Evolutionary conservation across 2,113 vertebrate genomes (phyloP).

Genomic region (Lynx canadensis): DNA sequence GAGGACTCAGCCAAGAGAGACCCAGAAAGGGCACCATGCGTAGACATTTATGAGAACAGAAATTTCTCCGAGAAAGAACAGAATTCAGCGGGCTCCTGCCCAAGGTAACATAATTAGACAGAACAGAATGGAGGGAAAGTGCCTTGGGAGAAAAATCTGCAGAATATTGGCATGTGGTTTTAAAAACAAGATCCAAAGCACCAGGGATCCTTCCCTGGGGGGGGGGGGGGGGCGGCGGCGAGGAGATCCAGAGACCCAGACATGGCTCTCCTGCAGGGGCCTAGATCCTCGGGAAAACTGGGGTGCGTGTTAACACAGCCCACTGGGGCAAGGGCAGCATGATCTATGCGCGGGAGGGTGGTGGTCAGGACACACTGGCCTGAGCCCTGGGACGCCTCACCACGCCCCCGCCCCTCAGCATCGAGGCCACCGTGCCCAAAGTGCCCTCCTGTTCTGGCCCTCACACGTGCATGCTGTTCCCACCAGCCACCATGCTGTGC

Average conservation of each 20-base stretch:
- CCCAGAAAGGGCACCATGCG: background rate
- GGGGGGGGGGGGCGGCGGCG: background rate
- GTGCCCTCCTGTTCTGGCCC: background rate
- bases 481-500: background rate
- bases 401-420: background rate
- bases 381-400: background rate
- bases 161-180: background rate
- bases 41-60: background rate
- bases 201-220: background rate
- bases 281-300: background rate
- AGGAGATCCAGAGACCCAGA: background rate
- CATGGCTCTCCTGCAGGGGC: background rate
- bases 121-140: background rate
- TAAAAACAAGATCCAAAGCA: background rate
- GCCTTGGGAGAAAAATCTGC: background rate
- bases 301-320: background rate
- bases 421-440: fast-evolving
- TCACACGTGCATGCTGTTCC: background rate
- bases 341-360: fast-evolving
- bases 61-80: background rate
- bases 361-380: fast-evolving
- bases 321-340: fast-evolving
- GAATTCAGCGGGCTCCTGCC: background rate
- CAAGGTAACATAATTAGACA: background rate
- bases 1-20: background rate